These are phyloP conservation scores for Hirundichthys speculiger DNA, from an alignment of 2,113 vertebrate genomes.

Conservation along the genomic window DNA sequence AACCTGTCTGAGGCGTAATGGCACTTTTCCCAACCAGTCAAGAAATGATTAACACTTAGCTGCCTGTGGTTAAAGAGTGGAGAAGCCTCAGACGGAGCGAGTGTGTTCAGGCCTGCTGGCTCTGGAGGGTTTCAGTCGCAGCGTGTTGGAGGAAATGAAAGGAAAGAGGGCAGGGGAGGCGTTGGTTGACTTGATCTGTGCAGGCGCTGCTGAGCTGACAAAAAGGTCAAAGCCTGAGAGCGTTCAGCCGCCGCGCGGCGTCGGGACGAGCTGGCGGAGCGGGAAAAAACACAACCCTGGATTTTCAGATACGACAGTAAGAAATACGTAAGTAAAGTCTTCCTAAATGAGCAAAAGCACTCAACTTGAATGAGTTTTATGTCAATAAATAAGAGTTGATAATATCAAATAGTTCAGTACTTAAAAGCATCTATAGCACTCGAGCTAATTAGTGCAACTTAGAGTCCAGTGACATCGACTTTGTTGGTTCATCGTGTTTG, in stretches of 20 bases:
- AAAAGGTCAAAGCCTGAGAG: conserved; percentile 46
- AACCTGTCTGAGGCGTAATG: conserved; percentile 45
- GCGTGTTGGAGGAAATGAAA: conserved; percentile 20
- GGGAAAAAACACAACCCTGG: conserved; percentile 3
- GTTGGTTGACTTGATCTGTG: conserved; percentile 64
- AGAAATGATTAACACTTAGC: conserved; percentile 61
- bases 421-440: too few species aligned
- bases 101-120: conserved; percentile 36
- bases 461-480: neutral
- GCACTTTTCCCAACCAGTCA: conserved; percentile 19
- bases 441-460: neutral
- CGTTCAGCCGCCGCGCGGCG: conserved; percentile 42
- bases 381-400: too few species aligned
- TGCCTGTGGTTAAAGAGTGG: conserved; percentile 52
- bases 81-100: neutral
- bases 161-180: conserved; percentile 3
- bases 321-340: neutral
- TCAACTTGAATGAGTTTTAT: too few species aligned
- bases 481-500: conserved; percentile 16
- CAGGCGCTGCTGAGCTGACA: conserved; percentile 23
- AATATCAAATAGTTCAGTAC: too few species aligned
- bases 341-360: neutral
- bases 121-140: conserved; percentile 49
- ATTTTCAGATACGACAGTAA: neutral
- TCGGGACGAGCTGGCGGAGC: conserved; percentile 9